Percentiles rank a stretch among this genome's conserved stretches.
Conservation (phyloP, 2,888 invertebrate species). For the Caenorhabditis afra region DNA sequence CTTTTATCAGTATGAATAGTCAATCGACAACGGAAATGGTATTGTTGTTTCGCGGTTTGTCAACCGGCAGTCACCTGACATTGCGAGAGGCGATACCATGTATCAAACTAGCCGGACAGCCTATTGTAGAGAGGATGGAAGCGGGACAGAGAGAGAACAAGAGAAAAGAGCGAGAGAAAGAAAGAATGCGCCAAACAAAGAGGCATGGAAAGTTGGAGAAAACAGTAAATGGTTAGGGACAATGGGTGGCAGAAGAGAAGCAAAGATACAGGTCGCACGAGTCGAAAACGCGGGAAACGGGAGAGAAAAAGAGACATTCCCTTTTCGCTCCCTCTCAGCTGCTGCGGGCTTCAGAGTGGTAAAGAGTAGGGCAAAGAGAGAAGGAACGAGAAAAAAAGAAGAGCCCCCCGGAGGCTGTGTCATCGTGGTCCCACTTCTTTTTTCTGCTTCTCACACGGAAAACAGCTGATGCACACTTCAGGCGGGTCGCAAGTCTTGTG, state of each 20-base stretch:
- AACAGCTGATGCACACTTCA: slow-evolving; percentile 55
- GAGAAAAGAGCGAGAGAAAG: too few relatives aligned
- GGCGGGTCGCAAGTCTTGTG: slow-evolving; percentile 7
- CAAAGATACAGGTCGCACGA: background rate
- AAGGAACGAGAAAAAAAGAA: slow-evolving; percentile 27
- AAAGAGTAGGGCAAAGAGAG: slow-evolving; percentile 32
- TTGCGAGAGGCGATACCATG: slow-evolving; percentile 26
- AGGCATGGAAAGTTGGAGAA: background rate
- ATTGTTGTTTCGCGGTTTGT: slow-evolving; percentile 35
- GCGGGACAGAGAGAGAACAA: background rate
- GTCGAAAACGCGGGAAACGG: background rate
- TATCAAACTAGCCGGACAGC: slow-evolving; percentile 26
- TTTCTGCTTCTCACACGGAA: slow-evolving; percentile 3
- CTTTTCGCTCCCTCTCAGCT: slow-evolving; percentile 27
- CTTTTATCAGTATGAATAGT: slow-evolving; percentile 27
- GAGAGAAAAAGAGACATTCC: slow-evolving; percentile 8
- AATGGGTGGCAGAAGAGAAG: slow-evolving; percentile 9
- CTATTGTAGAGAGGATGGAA: slow-evolving; percentile 1
- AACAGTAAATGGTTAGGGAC: background rate
- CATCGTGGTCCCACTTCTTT: slow-evolving; percentile 48
- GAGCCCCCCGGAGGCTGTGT: slow-evolving; percentile 29
- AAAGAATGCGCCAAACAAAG: slow-evolving; percentile 46
- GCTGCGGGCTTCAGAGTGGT: slow-evolving; percentile 1
- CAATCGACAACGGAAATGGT: slow-evolving; percentile 21
- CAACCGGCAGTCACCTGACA: slow-evolving; percentile 47